Evolutionary conservation across 2,888 invertebrate genomes (phyloP), one percentile per base, ranked within the genome.

Genomic region (Philhelius pedissequus): DNA sequence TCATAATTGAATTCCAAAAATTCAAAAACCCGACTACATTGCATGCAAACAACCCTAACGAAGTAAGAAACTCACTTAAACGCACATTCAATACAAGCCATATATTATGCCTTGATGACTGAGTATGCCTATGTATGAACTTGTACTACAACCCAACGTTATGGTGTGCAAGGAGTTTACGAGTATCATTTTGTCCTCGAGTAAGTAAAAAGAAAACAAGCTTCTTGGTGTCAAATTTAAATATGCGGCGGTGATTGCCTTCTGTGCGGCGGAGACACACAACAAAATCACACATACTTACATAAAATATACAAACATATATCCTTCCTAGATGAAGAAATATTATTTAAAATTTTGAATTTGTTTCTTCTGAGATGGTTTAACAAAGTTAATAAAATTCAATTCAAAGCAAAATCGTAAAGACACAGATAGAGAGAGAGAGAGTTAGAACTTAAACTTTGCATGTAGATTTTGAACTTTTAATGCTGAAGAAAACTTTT

Each of bases 151-250:
- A n/a, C n/a, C n/a, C 18, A 15, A 30, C 27, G 25, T 56, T 18
- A 32, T 66, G 52, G 45, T 73, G 54, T 69, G 20, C 25, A 62
- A 64, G 69, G 43, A 83, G 62, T 73, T 69, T 58, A n/a, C n/a
- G n/a, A n/a, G n/a, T n/a, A 58, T 70, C 50, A 38, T n/a, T n/a
- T n/a, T 45, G 30, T 35, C 35, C 13, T 22, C 13, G 22, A 68
- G 74, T 52, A 68, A 83, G 62, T 73, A 74, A 54, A 25, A 27
- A 74, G 62, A 35, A 79, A 83, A 74, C 50, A 58, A 56, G 70
- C 74, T 64, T 74, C 74, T 74, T 74, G 79, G 83, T 83, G 74
- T 79, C 58, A 83, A 79, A 69, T 83, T 83, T 83, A 79, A 83
- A 83, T 83, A 70, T 79, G 83, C 70, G 78, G 83, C 70, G 78